Percentiles rank a stretch among this genome's conserved stretches.
Evolutionary conservation across 2,113 vertebrate genomes (phyloP).

Genomic region (Natator depressus): DNA sequence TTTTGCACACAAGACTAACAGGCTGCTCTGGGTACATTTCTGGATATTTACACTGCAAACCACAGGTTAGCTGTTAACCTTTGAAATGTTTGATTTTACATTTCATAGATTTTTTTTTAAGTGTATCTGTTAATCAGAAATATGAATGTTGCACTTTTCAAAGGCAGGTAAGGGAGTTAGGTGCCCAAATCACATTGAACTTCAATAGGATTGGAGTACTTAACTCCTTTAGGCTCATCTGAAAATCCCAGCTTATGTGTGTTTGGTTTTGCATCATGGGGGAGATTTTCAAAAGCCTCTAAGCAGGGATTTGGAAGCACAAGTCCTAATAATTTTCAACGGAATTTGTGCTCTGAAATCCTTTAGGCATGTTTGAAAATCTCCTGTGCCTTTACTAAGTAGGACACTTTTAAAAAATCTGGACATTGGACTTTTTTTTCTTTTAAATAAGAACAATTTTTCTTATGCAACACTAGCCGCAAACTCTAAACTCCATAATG

Average conservation of each 20-base stretch:
- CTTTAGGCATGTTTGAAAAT: background rate
- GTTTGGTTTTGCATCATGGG: background rate
- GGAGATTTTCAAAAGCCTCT: background rate
- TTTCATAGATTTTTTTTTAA: background rate
- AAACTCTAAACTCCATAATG: background rate
- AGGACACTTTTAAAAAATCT: background rate
- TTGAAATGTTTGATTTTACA: background rate
- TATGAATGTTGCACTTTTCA: background rate
- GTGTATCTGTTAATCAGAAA: background rate
- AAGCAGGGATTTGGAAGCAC: background rate
- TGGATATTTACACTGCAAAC: background rate
- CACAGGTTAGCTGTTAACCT: background rate
- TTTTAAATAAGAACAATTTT: constrained; percentile 23
- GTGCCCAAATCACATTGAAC: background rate
- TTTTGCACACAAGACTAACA: background rate
- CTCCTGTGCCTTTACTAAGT: constrained; percentile 4
- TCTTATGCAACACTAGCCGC: background rate
- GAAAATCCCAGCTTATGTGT: background rate
- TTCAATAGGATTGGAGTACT: constrained; percentile 11
- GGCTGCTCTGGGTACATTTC: background rate
- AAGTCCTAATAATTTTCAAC: background rate
- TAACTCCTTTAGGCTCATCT: background rate
- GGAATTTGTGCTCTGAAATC: constrained; percentile 15
- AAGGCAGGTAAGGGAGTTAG: background rate
- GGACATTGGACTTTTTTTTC: background rate